Evolutionary conservation across 2,888 invertebrate genomes (phyloP).

Genomic region (Volucella inanis): DNA sequence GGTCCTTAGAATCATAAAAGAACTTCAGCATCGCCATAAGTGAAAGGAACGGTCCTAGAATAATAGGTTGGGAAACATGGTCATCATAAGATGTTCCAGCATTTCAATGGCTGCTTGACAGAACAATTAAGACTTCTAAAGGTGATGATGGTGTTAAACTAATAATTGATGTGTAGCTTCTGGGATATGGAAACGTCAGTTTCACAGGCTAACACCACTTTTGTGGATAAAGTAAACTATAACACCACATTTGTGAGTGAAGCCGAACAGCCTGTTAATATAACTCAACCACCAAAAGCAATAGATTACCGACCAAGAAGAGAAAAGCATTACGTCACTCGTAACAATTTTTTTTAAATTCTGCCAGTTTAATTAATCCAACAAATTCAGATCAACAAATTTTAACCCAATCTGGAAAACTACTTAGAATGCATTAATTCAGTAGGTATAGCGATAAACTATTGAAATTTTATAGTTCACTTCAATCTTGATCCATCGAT

Average conservation of each 20-base stretch:
- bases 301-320: conserved; percentile 13
- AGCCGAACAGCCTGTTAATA: background rate
- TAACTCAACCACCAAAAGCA: background rate
- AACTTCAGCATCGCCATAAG: too few relatives aligned
- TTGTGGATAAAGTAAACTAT: background rate
- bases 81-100: background rate
- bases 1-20: too few relatives aligned
- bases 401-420: conserved; percentile 37
- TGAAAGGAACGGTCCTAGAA: too few relatives aligned
- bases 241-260: background rate
- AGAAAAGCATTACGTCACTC: background rate
- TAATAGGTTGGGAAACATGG: too few relatives aligned
- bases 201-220: too few relatives aligned
- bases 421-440: conserved; percentile 55
- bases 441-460: conserved; percentile 32
- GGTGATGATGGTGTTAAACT: conserved; percentile 37
- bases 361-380: background rate
- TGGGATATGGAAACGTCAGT: too few relatives aligned
- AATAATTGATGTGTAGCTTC: conserved; percentile 44
- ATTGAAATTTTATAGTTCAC: conserved; percentile 56
- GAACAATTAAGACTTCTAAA: conserved; percentile 20
- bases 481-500: conserved; percentile 47
- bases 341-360: background rate
- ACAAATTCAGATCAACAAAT: background rate
- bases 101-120: conserved; percentile 15